Base-by-base conservation (phyloP, 2,888 invertebrate genomes). In the Deilephila elpenor region DNA sequence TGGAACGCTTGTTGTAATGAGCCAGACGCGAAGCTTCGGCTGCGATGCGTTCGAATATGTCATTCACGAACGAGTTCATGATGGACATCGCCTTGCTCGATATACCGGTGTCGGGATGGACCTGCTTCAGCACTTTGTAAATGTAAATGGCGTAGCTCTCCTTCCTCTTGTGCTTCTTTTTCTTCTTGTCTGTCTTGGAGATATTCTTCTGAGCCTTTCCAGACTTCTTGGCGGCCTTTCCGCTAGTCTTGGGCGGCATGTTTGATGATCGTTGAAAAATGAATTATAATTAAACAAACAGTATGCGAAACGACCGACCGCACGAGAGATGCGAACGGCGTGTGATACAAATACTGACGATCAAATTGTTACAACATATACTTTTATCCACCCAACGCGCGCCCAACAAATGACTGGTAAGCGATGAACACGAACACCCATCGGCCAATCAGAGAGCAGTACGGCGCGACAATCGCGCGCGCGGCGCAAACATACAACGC, bases 71-170 rank as follows among this genome's bases (percentile, higher is more conserved):
- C 19, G 44, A 44, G 14, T 72, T 60, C 83, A 81, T 77, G 88
- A 96, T 96, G 77, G 94, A 95, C 96, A 96, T 97, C 29, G 96
- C 96, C 87, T 96, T 96, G 71, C 82, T 82, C 67, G 84, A 84
- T 72, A 85, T 85, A 73, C 85, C 83, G 77, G 96, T 96, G 85
- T 96, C 96, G 5, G 96, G 96, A 86, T 96, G 96, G 59, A 96
- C 96, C 89, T 96, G 96, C 87, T 96, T 96, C 86, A 96, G 85
- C 74, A 96, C 96, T 85, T 96, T 96, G 93, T 96, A 96, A 83
- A 96, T 96, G 86, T 95, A 95, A 79, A 95, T 95, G 29, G 95
- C 94, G 86, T 95, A 96, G 75, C 93, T 93, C 82, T 95, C 95
- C 90, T 95, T 95, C 87, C 95, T 93, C 89, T 94, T 95, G 71